Percentiles rank a stretch among this genome's conserved stretches.
Evolutionary conservation across 1,140 invertebrate species (phyloP).

Genomic region (Vanessa atalanta): DNA sequence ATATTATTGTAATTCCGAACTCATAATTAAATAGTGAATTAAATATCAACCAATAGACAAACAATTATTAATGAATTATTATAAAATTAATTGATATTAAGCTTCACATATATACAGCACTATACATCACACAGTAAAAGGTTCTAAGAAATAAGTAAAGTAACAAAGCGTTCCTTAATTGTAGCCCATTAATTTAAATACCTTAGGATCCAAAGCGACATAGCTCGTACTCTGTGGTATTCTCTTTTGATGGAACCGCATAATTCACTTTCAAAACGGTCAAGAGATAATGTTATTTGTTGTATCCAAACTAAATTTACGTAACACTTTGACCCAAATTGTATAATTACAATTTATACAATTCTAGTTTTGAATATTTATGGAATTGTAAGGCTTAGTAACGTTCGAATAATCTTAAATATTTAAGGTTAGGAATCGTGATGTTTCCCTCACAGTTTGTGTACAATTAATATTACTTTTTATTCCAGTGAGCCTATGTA

Average conservation of each 20-base stretch:
- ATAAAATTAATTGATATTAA: not conserved
- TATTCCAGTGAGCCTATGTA: too few relatives aligned
- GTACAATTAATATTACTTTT: too few relatives aligned
- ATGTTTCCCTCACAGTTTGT: not conserved
- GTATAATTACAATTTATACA: not conserved
- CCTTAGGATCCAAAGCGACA: not conserved
- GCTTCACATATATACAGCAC: not conserved
- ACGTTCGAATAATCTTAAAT: not conserved
- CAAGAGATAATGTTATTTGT: constrained; percentile 3
- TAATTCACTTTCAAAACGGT: constrained; percentile 10
- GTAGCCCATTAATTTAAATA: constrained; percentile 11
- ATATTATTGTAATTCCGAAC: too few relatives aligned
- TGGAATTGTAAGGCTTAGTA: not conserved
- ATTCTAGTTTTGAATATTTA: not conserved
- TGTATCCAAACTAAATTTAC: not conserved
- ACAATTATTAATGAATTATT: not conserved
- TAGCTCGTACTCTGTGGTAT: not conserved
- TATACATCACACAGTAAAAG: not conserved
- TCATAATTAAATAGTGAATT: too few relatives aligned
- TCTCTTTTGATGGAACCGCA: constrained; percentile 2
- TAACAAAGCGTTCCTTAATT: constrained; percentile 12
- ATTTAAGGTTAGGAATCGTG: not conserved
- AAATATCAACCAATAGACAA: too few relatives aligned
- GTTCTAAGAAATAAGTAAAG: constrained; percentile 2
- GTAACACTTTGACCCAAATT: constrained; percentile 3